These are phyloP conservation scores for Toxotes lorentzi DNA, from an alignment of 2,797 vertebrate species.

Conservation along the genomic window DNA sequence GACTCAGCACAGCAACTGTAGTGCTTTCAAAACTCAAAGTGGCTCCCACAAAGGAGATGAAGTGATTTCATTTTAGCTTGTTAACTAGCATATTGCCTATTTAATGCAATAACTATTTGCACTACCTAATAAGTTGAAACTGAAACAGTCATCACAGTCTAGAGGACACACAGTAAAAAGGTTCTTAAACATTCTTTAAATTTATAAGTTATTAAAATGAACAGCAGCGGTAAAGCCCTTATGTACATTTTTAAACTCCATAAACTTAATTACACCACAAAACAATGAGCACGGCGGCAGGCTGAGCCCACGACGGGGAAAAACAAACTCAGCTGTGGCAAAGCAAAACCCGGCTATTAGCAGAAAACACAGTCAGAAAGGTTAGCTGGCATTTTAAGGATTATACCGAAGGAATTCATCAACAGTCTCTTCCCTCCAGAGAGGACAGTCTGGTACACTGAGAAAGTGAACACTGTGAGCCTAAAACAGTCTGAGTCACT, in stretches of 20 bases:
- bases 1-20: constrained; percentile 17
- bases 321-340: constrained; percentile 49
- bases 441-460: constrained; percentile 9
- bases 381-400: constrained; percentile 60
- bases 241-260: constrained; percentile 29
- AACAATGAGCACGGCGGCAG: constrained; percentile 48
- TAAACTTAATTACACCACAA: constrained; percentile 49
- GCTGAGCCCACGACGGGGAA: neutral
- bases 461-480: constrained; percentile 33
- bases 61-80: neutral
- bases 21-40: constrained; percentile 12
- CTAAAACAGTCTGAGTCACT: constrained; percentile 33
- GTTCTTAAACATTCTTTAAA: constrained; percentile 22
- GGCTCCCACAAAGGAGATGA: neutral
- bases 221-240: constrained; percentile 6
- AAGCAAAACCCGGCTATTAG: constrained; percentile 16
- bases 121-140: constrained; percentile 10
- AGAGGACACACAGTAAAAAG: neutral
- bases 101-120: constrained; percentile 12
- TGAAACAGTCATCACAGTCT: constrained; percentile 17
- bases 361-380: constrained; percentile 30
- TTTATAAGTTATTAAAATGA: constrained; percentile 31
- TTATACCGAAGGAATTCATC: constrained; percentile 57
- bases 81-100: neutral
- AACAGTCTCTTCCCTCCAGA: constrained; percentile 35